phyloP scores from a whole-genome alignment of 2,888 invertebrate species.

The Rotaria macrura region DNA sequence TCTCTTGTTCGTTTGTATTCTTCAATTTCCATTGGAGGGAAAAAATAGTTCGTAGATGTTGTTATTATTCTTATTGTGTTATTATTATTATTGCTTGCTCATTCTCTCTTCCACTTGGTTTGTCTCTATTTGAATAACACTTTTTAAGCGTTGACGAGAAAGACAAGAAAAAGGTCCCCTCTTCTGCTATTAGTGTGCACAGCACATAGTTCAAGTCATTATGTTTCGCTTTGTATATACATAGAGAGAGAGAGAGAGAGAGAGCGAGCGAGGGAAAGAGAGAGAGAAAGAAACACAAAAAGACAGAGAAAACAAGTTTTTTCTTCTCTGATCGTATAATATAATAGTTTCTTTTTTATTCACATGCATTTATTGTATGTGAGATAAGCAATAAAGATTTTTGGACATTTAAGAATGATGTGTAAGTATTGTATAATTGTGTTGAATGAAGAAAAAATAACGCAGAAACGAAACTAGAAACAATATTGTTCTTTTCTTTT shows the following conservation, averaged over 20 bases:
- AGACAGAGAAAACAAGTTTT: neutral
- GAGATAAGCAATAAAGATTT: neutral
- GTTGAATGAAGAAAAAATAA: neutral
- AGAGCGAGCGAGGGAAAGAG: neutral
- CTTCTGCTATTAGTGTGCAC: slow-evolving; percentile 1
- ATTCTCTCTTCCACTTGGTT: slow-evolving; percentile 10
- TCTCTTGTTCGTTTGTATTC: slow-evolving; percentile 5
- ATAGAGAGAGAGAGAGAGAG: neutral
- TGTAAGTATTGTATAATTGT: neutral
- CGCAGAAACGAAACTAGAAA: neutral
- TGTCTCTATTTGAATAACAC: slow-evolving; percentile 20
- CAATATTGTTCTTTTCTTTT: neutral
- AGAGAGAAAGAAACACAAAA: neutral
- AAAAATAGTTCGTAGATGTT: neutral
- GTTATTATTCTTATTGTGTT: neutral
- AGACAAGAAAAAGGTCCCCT: neutral
- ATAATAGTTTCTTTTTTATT: slow-evolving; percentile 1
- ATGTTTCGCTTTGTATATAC: slow-evolving; percentile 14
- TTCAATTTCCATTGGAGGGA: neutral
- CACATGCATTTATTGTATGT: neutral
- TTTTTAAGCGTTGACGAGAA: neutral
- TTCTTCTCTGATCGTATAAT: neutral
- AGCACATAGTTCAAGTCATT: slow-evolving; percentile 21
- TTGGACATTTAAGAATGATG: neutral
- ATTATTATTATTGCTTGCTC: slow-evolving; percentile 3